Evolutionary conservation across 2,888 invertebrate genomes (phyloP).

Genomic region (Lomographa bimaculata): DNA sequence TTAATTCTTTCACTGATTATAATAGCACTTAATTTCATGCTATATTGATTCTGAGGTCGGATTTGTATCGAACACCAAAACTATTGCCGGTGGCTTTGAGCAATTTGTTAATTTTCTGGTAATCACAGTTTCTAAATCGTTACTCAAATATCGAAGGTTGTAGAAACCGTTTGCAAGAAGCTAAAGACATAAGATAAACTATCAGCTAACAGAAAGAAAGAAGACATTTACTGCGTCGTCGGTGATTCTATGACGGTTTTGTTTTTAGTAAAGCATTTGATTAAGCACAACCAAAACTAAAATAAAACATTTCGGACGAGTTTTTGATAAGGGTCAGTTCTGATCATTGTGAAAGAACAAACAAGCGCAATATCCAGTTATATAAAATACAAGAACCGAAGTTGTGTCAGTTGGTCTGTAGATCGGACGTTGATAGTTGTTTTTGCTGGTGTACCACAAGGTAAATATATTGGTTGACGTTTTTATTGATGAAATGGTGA

Average conservation of each 20-base stretch:
- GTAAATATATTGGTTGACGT: conserved; percentile 37
- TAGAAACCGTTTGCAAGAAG: conserved; percentile 21
- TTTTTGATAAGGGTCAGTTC: conserved; percentile 19
- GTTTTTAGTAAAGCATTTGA: conserved; percentile 14
- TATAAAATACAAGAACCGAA: conserved; percentile 70
- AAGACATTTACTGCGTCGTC: conserved; percentile 15
- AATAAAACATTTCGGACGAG: conserved; percentile 1
- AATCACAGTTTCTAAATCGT: conserved; percentile 41
- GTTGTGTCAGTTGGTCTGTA: conserved; percentile 51
- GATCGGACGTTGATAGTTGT: conserved; percentile 45
- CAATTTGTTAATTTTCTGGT: conserved; percentile 47
- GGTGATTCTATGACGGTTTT: conserved; percentile 2
- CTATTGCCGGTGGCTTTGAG: conserved; percentile 31
- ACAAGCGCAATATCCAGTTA: conserved; percentile 63
- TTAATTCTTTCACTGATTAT: conserved; percentile 34
- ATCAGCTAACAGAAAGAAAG: conserved; percentile 6
- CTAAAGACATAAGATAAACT: conserved; percentile 12
- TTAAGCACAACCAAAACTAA: conserved; percentile 13
- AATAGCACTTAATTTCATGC: conserved; percentile 50
- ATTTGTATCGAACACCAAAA: conserved; percentile 37
- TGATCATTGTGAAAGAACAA: conserved; percentile 61
- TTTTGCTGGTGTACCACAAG: conserved; percentile 45
- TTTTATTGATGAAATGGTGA: conserved; percentile 20
- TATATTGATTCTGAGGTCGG: conserved; percentile 35
- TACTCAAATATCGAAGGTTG: conserved; percentile 35